These are phyloP conservation scores for Agrochola lota DNA, from an alignment of 2,888 invertebrate species.

Conservation along the genomic window DNA sequence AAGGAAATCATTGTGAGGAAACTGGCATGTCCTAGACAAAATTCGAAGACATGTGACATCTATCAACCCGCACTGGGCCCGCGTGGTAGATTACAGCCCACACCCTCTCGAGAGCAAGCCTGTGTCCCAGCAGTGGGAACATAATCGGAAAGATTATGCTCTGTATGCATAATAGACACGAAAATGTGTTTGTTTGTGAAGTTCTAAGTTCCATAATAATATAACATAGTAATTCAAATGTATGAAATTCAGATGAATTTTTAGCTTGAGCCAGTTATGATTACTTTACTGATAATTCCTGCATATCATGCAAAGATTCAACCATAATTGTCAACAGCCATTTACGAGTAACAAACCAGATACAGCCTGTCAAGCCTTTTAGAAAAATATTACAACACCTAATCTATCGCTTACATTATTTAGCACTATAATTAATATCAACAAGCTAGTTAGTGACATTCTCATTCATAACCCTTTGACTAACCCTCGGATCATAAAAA, in stretches of 20 bases:
- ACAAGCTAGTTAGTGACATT: constrained; percentile 40
- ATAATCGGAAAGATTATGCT: no score
- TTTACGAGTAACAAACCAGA: constrained; percentile 28
- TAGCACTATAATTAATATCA: constrained; percentile 44
- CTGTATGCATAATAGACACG: not conserved
- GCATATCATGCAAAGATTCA: constrained; percentile 33
- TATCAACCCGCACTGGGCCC: no score
- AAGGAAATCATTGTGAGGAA: no score
- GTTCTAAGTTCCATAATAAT: not conserved
- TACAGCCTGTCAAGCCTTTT: constrained; percentile 29
- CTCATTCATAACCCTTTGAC: constrained; percentile 47
- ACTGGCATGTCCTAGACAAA: no score
- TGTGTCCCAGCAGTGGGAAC: no score
- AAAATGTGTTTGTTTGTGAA: not conserved
- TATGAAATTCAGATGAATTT: constrained; percentile 25
- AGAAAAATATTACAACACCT: constrained; percentile 51
- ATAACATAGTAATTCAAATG: not conserved
- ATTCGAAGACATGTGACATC: no score
- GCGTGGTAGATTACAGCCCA: no score
- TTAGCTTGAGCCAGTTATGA: not conserved
- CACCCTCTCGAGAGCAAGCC: no score
- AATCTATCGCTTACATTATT: constrained; percentile 29
- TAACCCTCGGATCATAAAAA: constrained; percentile 52
- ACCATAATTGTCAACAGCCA: constrained; percentile 23
- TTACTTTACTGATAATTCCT: not conserved